These are phyloP conservation scores for Drosophila neotestacea DNA, from an alignment of 2,888 invertebrate genomes.

Conservation along the genomic window DNA sequence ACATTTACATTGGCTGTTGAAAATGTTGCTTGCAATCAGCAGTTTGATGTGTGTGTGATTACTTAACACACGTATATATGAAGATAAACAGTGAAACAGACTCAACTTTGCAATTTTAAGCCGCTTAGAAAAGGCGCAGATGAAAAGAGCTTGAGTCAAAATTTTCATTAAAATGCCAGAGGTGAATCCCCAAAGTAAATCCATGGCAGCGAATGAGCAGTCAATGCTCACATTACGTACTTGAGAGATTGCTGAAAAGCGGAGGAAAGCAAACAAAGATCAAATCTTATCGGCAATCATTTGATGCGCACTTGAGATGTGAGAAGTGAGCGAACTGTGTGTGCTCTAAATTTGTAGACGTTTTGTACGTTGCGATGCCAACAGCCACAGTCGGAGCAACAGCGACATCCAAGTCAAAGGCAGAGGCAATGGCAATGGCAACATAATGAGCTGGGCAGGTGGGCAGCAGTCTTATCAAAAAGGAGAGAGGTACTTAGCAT, in stretches of 20 bases:
- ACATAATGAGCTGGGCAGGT: slow-evolving; percentile 72
- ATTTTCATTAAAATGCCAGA: slow-evolving; percentile 77
- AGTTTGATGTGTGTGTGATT: slow-evolving; percentile 6
- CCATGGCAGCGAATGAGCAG: slow-evolving; percentile 50
- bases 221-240: slow-evolving; percentile 17
- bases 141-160: slow-evolving; percentile 41
- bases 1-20: slow-evolving; percentile 41
- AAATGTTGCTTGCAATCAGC: slow-evolving; percentile 34
- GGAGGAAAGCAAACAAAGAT: slow-evolving; percentile 69
- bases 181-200: slow-evolving; percentile 61
- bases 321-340: slow-evolving; percentile 32
- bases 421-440: slow-evolving; percentile 23
- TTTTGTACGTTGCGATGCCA: slow-evolving; percentile 58
- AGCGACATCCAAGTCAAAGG: slow-evolving; percentile 2
- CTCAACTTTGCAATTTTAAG: slow-evolving; percentile 58
- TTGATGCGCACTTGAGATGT: slow-evolving; percentile 68
- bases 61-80: background rate
- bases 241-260: slow-evolving; percentile 9
- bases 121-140: slow-evolving; percentile 59
- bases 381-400: slow-evolving; percentile 19
- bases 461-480: slow-evolving; percentile 58
- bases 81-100: slow-evolving; percentile 3
- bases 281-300: slow-evolving; percentile 81
- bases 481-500: slow-evolving; percentile 51
- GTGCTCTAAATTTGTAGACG: slow-evolving; percentile 67